A percentile compares a stretch with the other conserved stretches of the same genome.
Conservation (phyloP, 1,140 invertebrate species). For the Calosoma granatense region DNA sequence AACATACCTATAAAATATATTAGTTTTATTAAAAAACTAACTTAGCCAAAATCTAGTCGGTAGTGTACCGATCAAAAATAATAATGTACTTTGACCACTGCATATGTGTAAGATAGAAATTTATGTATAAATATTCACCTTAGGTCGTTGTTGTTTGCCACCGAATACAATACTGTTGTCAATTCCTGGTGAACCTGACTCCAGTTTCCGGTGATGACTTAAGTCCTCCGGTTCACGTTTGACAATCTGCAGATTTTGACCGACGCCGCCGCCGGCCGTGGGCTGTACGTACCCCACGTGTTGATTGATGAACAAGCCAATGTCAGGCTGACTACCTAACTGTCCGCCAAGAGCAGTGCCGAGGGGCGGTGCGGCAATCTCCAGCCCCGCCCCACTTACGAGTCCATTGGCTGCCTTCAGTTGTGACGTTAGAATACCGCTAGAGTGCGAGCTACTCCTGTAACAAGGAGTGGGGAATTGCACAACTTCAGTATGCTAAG, state of each 20-base stretch:
- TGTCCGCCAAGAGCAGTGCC: constrained; percentile 31
- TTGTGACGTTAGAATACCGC: constrained; percentile 35
- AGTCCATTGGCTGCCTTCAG: constrained; percentile 46
- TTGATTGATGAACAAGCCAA: constrained; percentile 51
- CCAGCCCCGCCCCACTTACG: constrained; percentile 41
- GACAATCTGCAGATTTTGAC: constrained; percentile 39
- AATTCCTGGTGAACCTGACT: constrained; percentile 28
- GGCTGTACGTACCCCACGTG: constrained; percentile 34
- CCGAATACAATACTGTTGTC: constrained; percentile 30
- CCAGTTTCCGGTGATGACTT: constrained; percentile 38
- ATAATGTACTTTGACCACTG: no score
- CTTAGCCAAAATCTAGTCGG: no score
- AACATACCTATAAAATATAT: no score
- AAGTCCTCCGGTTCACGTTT: constrained; percentile 58
- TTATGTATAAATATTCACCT: constrained; percentile 25
- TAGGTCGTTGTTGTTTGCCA: constrained; percentile 32
- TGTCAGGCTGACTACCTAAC: constrained; percentile 35
- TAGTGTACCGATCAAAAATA: no score
- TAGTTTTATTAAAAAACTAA: no score
- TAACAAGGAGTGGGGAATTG: constrained; percentile 23
- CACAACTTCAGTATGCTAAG: background rate
- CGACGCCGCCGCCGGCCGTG: constrained; percentile 25
- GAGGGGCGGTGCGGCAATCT: constrained; percentile 39
- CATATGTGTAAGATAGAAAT: no score
- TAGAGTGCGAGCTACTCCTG: constrained; percentile 33